Evolutionary conservation across 2,797 vertebrate genomes (phyloP).

Genomic region (Squalus acanthias): DNA sequence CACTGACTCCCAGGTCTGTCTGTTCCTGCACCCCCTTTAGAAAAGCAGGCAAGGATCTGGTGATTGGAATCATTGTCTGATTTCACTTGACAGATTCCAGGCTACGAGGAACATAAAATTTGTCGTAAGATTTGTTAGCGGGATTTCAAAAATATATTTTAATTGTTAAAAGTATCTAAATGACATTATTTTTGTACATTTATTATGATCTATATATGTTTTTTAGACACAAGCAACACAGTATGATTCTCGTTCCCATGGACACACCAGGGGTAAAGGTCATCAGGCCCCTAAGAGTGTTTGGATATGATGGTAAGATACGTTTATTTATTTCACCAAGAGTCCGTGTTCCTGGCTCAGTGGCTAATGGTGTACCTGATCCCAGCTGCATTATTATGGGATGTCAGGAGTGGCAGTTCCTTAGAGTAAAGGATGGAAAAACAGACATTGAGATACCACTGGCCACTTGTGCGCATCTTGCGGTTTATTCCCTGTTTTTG

Average conservation of each 20-base stretch:
- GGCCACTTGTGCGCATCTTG: background rate
- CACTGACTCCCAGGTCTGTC: too few relatives aligned
- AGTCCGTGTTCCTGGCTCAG: too few relatives aligned
- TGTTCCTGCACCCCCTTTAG: too few relatives aligned
- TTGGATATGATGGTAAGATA: conserved; percentile 77
- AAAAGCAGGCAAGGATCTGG: background rate
- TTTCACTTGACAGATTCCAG: background rate
- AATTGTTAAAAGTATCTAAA: background rate
- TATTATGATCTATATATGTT: conserved; percentile 42
- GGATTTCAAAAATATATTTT: conserved; percentile 4
- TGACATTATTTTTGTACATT: conserved; percentile 22
- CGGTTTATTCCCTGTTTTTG: background rate
- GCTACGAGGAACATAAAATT: background rate
- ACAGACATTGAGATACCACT: background rate
- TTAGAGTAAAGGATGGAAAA: background rate
- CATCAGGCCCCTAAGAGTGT: conserved; percentile 76
- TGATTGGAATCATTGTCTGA: too few relatives aligned
- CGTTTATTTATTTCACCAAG: background rate
- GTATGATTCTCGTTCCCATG: conserved; percentile 84
- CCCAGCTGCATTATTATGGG: background rate
- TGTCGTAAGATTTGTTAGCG: background rate
- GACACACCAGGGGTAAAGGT: conserved; percentile 70
- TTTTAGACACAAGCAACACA: conserved; percentile 74
- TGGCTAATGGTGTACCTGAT: background rate
- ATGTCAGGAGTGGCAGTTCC: background rate